Percentiles rank a stretch among this genome's conserved stretches.
These are phyloP conservation scores for Temnopleurus reevesii DNA, from an alignment of 53 echinoderm and acorn worm species.

Conservation along the genomic window DNA sequence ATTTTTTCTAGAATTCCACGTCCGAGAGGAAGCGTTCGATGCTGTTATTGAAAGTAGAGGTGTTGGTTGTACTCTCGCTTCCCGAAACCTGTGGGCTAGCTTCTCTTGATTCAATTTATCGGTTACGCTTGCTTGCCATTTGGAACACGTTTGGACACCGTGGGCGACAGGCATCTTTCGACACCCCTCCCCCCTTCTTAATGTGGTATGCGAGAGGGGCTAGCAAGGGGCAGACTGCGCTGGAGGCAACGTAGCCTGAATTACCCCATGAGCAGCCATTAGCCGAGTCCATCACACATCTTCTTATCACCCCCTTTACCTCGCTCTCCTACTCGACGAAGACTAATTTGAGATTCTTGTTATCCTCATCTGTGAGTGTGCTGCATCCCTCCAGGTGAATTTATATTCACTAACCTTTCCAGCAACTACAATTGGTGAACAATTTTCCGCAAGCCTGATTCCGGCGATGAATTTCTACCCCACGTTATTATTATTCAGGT, in stretches of 20 bases:
- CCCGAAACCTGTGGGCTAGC: background rate
- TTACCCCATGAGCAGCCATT: conserved; percentile 31
- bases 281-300: conserved; percentile 4
- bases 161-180: background rate
- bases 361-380: background rate
- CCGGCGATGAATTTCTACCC: conserved; percentile 15
- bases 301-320: background rate
- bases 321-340: background rate
- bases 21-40: background rate
- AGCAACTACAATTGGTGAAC: background rate
- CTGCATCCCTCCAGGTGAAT: background rate
- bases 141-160: conserved; percentile 40
- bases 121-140: conserved; percentile 29
- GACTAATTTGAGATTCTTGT: background rate
- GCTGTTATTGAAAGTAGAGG: background rate
- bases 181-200: background rate
- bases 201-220: background rate
- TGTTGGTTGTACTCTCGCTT: background rate
- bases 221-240: background rate
- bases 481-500: conserved; percentile 11
- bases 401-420: conserved; percentile 1
- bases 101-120: conserved; percentile 27
- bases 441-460: conserved; percentile 23
- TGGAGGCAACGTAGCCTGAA: background rate
- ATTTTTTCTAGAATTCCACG: background rate